These are phyloP conservation scores for Perognathus longimembris DNA, from an alignment of 2,113 vertebrate genomes.

Conservation along the genomic window DNA sequence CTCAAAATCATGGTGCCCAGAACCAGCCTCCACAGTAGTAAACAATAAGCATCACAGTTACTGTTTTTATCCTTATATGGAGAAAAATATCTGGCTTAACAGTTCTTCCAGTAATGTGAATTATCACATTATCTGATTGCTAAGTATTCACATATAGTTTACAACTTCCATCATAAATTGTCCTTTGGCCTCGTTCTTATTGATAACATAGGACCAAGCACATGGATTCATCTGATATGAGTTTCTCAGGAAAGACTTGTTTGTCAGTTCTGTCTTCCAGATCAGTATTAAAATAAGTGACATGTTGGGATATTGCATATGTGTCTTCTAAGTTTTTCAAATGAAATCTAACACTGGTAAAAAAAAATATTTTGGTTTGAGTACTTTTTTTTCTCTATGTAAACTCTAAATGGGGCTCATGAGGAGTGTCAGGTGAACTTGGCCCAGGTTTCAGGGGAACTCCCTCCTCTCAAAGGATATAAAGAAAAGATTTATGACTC, in stretches of 20 bases:
- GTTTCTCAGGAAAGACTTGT: not conserved
- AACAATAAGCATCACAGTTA: not conserved
- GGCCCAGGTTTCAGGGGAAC: constrained; percentile 69
- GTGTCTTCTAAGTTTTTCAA: constrained; percentile 53
- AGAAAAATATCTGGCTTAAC: not conserved
- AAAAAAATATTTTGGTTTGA: constrained; percentile 72
- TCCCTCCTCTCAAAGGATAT: constrained; percentile 74
- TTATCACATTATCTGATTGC: not conserved
- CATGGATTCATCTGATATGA: not conserved
- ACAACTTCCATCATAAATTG: not conserved
- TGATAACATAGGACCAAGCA: not conserved
- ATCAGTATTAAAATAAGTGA: constrained; percentile 56
- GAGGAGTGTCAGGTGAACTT: constrained; percentile 75
- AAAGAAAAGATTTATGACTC: constrained; percentile 78
- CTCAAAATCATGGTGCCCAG: not conserved
- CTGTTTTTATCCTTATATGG: not conserved
- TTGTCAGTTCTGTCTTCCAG: constrained; percentile 54
- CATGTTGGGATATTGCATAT: constrained; percentile 57
- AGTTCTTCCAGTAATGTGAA: not conserved
- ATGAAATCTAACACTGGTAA: constrained; percentile 72
- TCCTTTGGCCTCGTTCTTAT: constrained; percentile 28
- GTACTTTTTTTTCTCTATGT: constrained; percentile 35
- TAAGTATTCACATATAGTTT: not conserved
- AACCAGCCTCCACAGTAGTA: not conserved
- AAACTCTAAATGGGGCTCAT: constrained; percentile 68